Evolutionary conservation across 2,797 vertebrate genomes (phyloP), one percentile per base, ranked within the genome.

Genomic region (Silurus lanzhouensis): DNA sequence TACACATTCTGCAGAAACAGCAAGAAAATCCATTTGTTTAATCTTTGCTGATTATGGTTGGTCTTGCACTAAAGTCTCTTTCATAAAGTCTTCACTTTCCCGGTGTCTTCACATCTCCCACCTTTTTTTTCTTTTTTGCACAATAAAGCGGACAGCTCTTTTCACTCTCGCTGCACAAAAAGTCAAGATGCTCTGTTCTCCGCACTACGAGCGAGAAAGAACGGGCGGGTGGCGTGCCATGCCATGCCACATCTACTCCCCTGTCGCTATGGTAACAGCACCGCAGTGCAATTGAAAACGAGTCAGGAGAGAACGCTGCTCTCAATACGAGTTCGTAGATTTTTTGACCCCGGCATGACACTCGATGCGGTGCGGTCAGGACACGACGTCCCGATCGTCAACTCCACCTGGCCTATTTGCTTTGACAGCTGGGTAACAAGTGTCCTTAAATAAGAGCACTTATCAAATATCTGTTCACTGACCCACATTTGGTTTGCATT

Each of bases 221-320:
- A 31, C 1, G 2, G 52, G 58, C 31, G 8, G 48, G 48, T 82
- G 76, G 76, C 68, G 46, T 87, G 84, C 76, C 31, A 2, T 31
- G 31, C 31, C 6, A 38, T 87, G 67, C 67, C 81, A 84, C 57
- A 72, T 83, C 85, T 83, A 58, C 81, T 63, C 52, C 66, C 3
- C 20, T 48, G 60, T 90, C 46, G n/a, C 88, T 86, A 90, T 89
- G 87, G 91, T 85, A 91, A 90, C 89, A 20, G 81, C 55, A 64
- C 64, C 64, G 25, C 86, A 87, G 71, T 85, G 84, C 87, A 67
- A 76, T 84, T 55, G 58, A 76, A 75, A 58, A 81, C 22, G 67
- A 86, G 83, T 83, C 76, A 67, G 79, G 82, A 60, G 38, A 70
- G 60, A 86, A 12, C 58, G 67, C 68, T 84, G 84, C 82, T 27